Conservation (phyloP, 1,140 invertebrate genomes). For the Drosophila leontia region DNA sequence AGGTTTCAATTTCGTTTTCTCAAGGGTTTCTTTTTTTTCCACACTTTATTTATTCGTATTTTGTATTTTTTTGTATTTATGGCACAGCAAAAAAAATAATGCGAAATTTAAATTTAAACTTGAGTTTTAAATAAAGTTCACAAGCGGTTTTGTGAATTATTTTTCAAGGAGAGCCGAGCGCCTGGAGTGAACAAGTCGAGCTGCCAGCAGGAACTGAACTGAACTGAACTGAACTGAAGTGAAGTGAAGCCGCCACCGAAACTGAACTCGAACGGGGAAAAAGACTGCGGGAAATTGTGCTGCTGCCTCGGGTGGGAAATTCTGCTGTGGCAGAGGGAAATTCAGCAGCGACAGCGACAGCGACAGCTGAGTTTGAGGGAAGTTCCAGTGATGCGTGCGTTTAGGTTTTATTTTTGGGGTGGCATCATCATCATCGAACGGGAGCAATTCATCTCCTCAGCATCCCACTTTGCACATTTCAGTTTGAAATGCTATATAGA, state of each 20-base stretch:
- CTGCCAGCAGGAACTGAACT: slow-evolving; percentile 38
- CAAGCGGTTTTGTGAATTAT: not conserved
- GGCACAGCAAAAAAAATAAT: slow-evolving; percentile 13
- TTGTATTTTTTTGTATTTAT: not conserved
- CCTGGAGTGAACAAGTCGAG: slow-evolving; percentile 31
- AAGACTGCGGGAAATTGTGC: slow-evolving; percentile 36
- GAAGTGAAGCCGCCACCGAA: slow-evolving; percentile 26
- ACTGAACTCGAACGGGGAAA: slow-evolving; percentile 23
- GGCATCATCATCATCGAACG: slow-evolving; percentile 19
- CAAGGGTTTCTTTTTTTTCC: not conserved
- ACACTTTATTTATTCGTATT: not conserved
- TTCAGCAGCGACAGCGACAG: slow-evolving; percentile 1
- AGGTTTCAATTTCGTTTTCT: slow-evolving; percentile 2
- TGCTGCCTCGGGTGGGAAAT: not conserved
- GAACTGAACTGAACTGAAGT: slow-evolving; percentile 17
- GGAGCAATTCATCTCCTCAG: slow-evolving; percentile 12
- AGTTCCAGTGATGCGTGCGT: slow-evolving; percentile 42
- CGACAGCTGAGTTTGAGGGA: slow-evolving; percentile 21
- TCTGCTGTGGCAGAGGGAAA: slow-evolving; percentile 21
- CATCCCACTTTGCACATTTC: not conserved
- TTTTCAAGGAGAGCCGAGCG: slow-evolving; percentile 1
- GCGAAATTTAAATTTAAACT: not conserved
- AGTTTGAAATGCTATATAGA: not conserved
- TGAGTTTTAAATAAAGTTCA: not conserved
- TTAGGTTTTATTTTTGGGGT: slow-evolving; percentile 44